Percentiles rank a stretch among this genome's conserved stretches.
These are phyloP conservation scores for Muscicapa adusta DNA, from an alignment of 2,113 vertebrate genomes.

Conservation along the genomic window DNA sequence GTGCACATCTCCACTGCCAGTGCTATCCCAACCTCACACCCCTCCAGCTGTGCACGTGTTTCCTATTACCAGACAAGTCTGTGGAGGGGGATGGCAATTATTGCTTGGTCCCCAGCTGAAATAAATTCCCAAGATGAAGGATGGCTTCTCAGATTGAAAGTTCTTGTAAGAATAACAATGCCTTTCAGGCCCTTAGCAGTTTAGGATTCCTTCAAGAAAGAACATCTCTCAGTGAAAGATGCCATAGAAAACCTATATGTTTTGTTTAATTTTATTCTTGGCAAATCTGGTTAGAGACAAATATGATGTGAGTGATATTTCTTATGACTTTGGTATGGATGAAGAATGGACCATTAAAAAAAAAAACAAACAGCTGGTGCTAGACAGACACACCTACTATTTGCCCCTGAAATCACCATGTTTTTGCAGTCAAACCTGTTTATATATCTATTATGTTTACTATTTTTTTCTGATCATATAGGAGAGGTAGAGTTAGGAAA, in stretches of 20 bases:
- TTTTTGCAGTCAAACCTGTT: background rate
- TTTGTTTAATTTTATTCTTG: background rate
- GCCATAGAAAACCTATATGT: background rate
- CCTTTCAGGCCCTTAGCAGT: slow-evolving; percentile 21
- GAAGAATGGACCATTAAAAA: background rate
- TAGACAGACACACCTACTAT: background rate
- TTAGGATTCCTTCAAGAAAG: slow-evolving; percentile 4
- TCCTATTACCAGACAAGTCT: slow-evolving; percentile 48
- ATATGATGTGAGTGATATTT: background rate
- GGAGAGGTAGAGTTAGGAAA: background rate
- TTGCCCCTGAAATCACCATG: background rate
- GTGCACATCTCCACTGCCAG: slow-evolving; percentile 5
- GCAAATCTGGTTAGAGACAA: background rate
- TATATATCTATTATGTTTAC: background rate
- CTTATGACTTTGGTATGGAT: background rate
- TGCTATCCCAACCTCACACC: slow-evolving; percentile 1
- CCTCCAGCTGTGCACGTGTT: slow-evolving; percentile 25
- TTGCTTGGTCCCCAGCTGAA: slow-evolving; percentile 40
- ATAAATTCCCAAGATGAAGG: slow-evolving; percentile 54
- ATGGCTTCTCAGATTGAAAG: slow-evolving; percentile 35
- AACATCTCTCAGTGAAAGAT: background rate
- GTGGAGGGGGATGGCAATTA: background rate
- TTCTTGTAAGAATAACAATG: slow-evolving; percentile 42
- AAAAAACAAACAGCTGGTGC: background rate
- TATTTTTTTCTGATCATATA: background rate